Evolutionary conservation across 2,113 vertebrate genomes (phyloP).

Genomic region (Pangasianodon hypophthalmus): DNA sequence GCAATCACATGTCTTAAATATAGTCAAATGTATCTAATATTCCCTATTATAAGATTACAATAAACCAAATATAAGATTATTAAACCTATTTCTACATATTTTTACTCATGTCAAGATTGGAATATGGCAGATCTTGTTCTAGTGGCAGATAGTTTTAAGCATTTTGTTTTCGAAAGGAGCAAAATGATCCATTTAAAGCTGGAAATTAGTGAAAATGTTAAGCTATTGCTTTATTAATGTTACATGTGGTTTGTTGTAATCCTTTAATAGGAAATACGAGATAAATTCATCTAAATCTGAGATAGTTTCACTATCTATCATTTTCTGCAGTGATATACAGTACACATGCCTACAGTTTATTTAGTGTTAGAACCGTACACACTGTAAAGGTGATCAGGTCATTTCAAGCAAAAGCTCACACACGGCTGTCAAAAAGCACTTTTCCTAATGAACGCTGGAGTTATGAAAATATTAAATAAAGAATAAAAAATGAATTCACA

Average conservation of each 20-base stretch:
- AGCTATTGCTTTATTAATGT: background rate
- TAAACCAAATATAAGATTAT: background rate
- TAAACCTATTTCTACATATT: background rate
- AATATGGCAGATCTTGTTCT: background rate
- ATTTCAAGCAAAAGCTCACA: background rate
- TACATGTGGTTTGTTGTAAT: background rate
- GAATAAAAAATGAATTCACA: background rate
- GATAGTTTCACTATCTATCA: background rate
- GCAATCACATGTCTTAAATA: background rate
- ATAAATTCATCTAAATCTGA: background rate
- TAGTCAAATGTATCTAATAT: background rate
- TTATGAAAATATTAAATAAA: background rate
- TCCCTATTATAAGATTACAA: no score
- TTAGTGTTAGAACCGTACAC: background rate
- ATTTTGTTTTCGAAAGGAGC: background rate
- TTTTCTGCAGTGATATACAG: background rate
- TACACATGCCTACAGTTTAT: background rate
- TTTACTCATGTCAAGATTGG: background rate
- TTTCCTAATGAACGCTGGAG: background rate
- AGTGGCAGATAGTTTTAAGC: background rate
- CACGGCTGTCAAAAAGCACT: background rate
- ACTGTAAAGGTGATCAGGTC: background rate
- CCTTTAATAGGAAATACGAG: background rate
- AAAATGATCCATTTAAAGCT: background rate
- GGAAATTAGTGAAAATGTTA: background rate